A percentile compares a stretch with the other conserved stretches of the same genome.
These are phyloP conservation scores for Orestias chungarensis DNA, from an alignment of 2,797 vertebrate genomes.

Conservation along the genomic window DNA sequence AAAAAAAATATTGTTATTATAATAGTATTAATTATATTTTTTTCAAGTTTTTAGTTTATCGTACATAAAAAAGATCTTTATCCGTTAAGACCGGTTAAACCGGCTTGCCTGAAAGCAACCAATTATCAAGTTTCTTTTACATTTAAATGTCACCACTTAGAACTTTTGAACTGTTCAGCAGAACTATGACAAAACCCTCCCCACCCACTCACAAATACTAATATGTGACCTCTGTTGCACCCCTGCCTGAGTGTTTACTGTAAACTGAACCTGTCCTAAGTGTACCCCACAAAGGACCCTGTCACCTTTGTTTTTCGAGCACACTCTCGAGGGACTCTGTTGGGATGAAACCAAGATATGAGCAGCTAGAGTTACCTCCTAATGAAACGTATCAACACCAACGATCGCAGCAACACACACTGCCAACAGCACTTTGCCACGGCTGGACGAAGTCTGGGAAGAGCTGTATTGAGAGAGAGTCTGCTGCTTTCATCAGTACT, in stretches of 20 bases:
- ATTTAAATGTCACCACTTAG: slow-evolving; percentile 22
- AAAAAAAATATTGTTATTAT: too few species aligned
- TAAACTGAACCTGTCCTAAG: slow-evolving; percentile 65
- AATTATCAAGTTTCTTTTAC: slow-evolving; percentile 3
- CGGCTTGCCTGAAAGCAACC: background rate
- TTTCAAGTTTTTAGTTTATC: background rate
- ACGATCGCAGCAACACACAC: slow-evolving; percentile 63
- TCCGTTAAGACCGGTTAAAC: background rate
- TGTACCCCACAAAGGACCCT: slow-evolving; percentile 62
- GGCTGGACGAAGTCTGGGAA: slow-evolving; percentile 42
- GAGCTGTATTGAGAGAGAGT: slow-evolving; percentile 17
- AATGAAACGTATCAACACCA: slow-evolving; percentile 74
- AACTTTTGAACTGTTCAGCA: slow-evolving; percentile 46
- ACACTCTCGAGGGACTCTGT: slow-evolving; percentile 60
- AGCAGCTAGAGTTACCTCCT: slow-evolving; percentile 74
- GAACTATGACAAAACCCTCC: slow-evolving; percentile 47
- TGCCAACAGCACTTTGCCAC: slow-evolving; percentile 44
- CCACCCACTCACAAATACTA: slow-evolving; percentile 53
- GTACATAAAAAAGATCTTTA: background rate
- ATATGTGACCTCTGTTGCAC: slow-evolving; percentile 62
- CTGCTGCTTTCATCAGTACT: background rate
- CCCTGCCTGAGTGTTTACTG: slow-evolving; percentile 72
- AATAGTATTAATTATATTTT: too few species aligned
- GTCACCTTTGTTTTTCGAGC: slow-evolving; percentile 62
- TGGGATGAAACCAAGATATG: slow-evolving; percentile 62